Conservation (phyloP, 2,888 invertebrate species). For the Dicroscelio sp. region DNA sequence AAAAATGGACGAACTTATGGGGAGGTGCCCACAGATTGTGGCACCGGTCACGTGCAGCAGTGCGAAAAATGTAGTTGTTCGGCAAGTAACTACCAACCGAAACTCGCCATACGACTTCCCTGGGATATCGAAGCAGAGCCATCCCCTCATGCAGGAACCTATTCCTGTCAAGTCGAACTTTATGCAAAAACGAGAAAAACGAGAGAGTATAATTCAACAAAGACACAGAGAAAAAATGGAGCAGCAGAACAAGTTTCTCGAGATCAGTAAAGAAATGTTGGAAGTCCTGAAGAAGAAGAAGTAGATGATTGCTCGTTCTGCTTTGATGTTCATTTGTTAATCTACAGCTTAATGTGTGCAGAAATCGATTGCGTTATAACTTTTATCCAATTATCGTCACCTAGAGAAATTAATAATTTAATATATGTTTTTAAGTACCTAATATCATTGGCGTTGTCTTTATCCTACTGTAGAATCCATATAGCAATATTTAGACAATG, state of each 20-base stretch:
- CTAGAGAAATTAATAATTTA: neutral
- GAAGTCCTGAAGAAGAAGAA: neutral
- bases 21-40: neutral
- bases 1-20: neutral
- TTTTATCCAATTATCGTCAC: neutral
- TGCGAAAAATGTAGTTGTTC: neutral
- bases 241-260: neutral
- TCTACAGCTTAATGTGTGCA: neutral
- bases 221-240: neutral
- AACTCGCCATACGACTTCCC: neutral
- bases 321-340: neutral
- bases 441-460: neutral
- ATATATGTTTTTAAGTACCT: neutral
- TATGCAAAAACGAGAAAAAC: neutral
- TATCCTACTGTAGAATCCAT: no score
- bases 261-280: neutral
- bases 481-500: no score
- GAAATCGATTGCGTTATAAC: neutral
- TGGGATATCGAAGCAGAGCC: neutral
- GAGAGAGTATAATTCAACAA: neutral
- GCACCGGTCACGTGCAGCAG: neutral
- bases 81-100: neutral
- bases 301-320: neutral
- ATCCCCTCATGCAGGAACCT: neutral
- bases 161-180: neutral